Evolutionary conservation across 2,888 invertebrate genomes (phyloP), one percentile per base, ranked within the genome.

Genomic region (Carpatolechia fugitivella): DNA sequence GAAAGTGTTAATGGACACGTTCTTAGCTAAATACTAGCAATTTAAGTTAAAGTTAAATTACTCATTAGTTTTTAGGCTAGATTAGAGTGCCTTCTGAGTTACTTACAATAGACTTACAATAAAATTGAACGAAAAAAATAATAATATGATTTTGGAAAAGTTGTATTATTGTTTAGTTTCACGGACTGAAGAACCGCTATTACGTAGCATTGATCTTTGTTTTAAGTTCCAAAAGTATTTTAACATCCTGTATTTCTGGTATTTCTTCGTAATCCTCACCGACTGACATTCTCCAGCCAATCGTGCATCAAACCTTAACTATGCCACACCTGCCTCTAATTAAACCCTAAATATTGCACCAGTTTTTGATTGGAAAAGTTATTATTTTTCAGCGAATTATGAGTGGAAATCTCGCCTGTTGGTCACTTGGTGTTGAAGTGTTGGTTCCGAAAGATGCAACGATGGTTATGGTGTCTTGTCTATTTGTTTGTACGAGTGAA

Each of bases 291-390:
- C 18, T 8, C 31, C n/a, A 13, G 11, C 10, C 62, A 65, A 59
- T 63, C 65, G 63, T 30, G 56, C 70, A 76, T 76, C 67, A 82
- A 84, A 76, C 68, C 74, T 81, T 81, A 81, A 76, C 71, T 35
- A 78, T 75, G 77, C 59, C 67, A 65, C 79, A 76, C 74, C 75
- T 73, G 79, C 57, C 57, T 56, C 55, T 80, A 72, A 78, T 77
- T 71, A 73, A 63, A 62, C 60, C 56, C 55, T 78, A 68, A 78
- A 77, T 76, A 78, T 68, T 70, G 68, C 66, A 56, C 18, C 46
- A 62, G 13, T 30, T 61, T 67, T 64, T 64, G 60, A 65, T 64
- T 59, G 1, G 54, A 48, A 59, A 54, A 13, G 54, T 41, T 33
- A 51, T 38, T 54, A 38, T 58, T 61, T 70, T 66, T 62, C 64